Base-by-base conservation (phyloP, 2,888 invertebrate genomes). In the Diloba caeruleocephala region DNA sequence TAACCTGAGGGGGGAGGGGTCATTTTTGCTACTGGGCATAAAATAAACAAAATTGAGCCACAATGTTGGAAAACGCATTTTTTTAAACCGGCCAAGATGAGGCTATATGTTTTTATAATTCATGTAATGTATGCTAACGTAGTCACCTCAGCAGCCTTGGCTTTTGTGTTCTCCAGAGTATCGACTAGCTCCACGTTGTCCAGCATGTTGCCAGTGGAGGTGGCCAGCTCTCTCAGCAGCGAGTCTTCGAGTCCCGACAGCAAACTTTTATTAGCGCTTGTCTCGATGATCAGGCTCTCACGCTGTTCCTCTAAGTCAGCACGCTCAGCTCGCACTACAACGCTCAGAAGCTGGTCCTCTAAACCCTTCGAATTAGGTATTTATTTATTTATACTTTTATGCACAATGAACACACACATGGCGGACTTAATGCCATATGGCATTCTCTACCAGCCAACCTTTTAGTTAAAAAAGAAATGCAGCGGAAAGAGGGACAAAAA, bases 191-290 rank as follows among this genome's bases (percentile, higher is more conserved):
- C 98, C 0, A 96, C 95, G 72, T 98, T 98, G 80, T 98, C 98
- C 78, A 98, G 88, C 98, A 98, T 98, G 87, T 98, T 98, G 10
- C 98, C 98, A 0, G 97, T 96, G 0, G 97, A 97, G 0, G 96
- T 97, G 1, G 98, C 96, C 70, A 98, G 90, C 81, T 98, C 98
- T 36, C 96, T 89, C 1, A 98, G 92, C 43, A 98, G 88, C 0
- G 97, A 97, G 82, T 98, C 97, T 79, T 98, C 98, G 0, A 98
- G 89, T 33, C 97, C 96, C 46, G 97, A 96, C 39, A 98, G 90
- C 2, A 98, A 87, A 72, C 96, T 96, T 82, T 98, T 98, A 86
- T 98, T 98, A 57, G 96, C 96, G 75, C 97, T 97, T 0, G 98
- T 98, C 85, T 98, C 97, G 14, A 95, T 93, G 58, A 98, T 97